Base-by-base conservation (phyloP, 2,797 vertebrate genomes). In the Acanthopagrus latus region DNA sequence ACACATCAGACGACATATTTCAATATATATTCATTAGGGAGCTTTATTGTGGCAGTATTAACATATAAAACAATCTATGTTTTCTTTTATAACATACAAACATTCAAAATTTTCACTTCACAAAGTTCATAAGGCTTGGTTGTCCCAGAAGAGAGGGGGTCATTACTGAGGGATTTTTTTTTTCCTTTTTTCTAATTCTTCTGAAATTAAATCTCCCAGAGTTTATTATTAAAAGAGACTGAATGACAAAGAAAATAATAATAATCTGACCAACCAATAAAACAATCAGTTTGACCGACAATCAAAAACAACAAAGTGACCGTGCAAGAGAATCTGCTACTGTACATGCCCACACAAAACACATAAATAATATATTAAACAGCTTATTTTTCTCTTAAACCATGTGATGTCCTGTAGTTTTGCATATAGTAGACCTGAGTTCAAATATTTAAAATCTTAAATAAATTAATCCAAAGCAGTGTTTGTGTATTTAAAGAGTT, bases 51-150 rank as follows among this genome's bases (percentile, higher is more conserved):
- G 95, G 96, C 95, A 96, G 95, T 97, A 96, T 95, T 96, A 97
- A 97, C 96, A 98, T 98, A 99, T 94, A 98, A 98, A 99, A 98
- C 97, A 97, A 96, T 95, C 92, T 94, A 94, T 96, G 70, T 89
- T 94, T 96, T 94, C 58, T 84, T 86, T 90, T 94, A 83, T 94
- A 95, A 98, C 96, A 98, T 95, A 98, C 93, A 99, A 99, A 99
- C 95, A 95, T 94, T 96, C 96, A 96, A 96, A 97, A 96, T 95
- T 60, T 93, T 96, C 93, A 97, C 96, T 96, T 95, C 97, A 98
- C 97, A 98, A 98, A 98, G 95, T 95, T 95, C 88, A 94, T 98
- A 98, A 98, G 97, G 97, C 96, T 97, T 95, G 82, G 96, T 94
- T 95, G 96, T 96, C 96, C 95, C 91, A 90, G 85, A 96, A 94